Percentiles rank a stretch among this genome's conserved stretches.
Evolutionary conservation across 2,888 invertebrate species (phyloP).

Genomic region (Sarcophaga subvicina): DNA sequence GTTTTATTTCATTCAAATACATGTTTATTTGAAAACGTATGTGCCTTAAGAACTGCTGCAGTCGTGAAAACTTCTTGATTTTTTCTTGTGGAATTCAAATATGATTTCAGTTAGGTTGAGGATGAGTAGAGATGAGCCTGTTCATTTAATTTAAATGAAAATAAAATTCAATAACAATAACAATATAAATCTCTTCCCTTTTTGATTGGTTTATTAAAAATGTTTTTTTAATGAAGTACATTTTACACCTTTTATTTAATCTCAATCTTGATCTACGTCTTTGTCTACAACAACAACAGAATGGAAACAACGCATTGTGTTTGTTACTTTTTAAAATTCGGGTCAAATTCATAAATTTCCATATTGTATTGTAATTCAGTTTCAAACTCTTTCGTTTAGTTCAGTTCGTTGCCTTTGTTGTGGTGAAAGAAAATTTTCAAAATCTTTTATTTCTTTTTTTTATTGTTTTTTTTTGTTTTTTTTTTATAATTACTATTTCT

Average conservation of each 20-base stretch:
- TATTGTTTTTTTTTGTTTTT: neutral
- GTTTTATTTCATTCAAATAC: no score
- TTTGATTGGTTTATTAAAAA: constrained; percentile 60
- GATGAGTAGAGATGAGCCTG: no score
- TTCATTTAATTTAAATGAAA: no score
- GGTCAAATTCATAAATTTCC: constrained; percentile 61
- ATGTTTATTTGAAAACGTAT: no score
- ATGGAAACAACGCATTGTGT: constrained; percentile 1
- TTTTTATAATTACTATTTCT: neutral
- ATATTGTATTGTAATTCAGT: constrained; percentile 34
- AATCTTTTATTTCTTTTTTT: constrained; percentile 1
- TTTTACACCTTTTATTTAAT: constrained; percentile 57
- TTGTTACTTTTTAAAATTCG: constrained; percentile 25
- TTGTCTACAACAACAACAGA: neutral
- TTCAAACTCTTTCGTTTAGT: neutral
- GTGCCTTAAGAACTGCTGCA: no score
- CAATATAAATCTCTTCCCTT: constrained; percentile 2
- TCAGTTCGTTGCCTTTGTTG: constrained; percentile 2
- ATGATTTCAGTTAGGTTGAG: no score
- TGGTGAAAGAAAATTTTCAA: constrained; percentile 24
- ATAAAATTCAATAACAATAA: neutral
- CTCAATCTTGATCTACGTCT: neutral
- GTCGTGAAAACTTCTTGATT: no score
- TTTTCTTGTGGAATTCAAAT: no score
- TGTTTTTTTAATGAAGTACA: constrained; percentile 59